phyloP scores from a whole-genome alignment of 1,140 invertebrate species.

The Dolichoris vasculosae region DNA sequence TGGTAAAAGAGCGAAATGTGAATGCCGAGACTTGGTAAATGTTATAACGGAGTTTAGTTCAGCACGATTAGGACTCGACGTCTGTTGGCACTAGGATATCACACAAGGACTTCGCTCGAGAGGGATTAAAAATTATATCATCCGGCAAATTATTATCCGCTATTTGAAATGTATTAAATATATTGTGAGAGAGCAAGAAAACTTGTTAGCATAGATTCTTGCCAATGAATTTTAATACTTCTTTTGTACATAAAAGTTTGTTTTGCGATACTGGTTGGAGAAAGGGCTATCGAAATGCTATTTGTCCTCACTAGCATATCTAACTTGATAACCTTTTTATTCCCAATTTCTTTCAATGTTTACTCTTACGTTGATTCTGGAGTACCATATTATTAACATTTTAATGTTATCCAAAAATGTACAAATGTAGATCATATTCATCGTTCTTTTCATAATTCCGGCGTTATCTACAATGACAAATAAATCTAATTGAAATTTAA shows the following conservation, averaged over 20 bases:
- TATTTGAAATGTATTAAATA: neutral
- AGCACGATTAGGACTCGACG: constrained; percentile 51
- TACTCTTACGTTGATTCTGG: no score
- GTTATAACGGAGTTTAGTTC: constrained; percentile 62
- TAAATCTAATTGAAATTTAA: no score
- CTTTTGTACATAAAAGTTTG: neutral
- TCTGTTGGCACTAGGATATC: neutral
- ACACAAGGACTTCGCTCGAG: constrained; percentile 52
- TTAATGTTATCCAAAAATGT: no score
- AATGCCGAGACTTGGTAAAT: constrained; percentile 63
- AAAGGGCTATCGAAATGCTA: neutral
- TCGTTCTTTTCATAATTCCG: no score
- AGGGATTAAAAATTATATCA: constrained; percentile 60
- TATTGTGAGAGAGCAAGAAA: neutral
- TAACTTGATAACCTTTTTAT: neutral
- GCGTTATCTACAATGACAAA: no score
- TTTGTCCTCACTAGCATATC: neutral
- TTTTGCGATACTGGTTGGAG: neutral
- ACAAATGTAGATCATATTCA: no score
- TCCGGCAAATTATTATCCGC: constrained; percentile 44
- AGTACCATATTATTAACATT: no score
- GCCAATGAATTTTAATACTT: constrained; percentile 46
- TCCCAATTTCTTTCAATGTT: neutral
- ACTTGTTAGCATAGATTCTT: neutral
- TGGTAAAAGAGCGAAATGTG: neutral